phyloP scores from a whole-genome alignment of 1,140 invertebrate species.

The Latrodectus geometricus region DNA sequence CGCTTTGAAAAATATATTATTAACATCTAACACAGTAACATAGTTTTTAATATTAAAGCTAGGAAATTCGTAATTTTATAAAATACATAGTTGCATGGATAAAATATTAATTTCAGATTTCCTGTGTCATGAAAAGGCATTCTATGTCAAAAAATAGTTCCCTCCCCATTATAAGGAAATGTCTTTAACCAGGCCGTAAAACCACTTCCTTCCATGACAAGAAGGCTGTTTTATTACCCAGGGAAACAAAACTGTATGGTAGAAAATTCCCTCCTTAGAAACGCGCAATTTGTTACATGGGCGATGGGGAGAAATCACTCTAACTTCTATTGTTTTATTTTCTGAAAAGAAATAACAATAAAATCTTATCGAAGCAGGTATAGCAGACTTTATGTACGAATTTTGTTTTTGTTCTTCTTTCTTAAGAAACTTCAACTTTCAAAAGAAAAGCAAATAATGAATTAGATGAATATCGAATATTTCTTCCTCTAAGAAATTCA shows the following conservation, averaged over 20 bases:
- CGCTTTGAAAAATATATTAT: too few species aligned
- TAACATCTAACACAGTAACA: too few species aligned
- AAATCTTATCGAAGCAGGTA: constrained; percentile 8
- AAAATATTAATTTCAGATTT: too few species aligned
- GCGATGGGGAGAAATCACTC: not conserved
- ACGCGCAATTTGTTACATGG: constrained; percentile 10
- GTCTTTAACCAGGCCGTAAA: not conserved
- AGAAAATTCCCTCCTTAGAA: constrained; percentile 12
- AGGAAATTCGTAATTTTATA: too few species aligned
- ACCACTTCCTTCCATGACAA: not conserved
- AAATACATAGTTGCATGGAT: too few species aligned
- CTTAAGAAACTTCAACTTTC: not conserved
- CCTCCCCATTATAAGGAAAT: too few species aligned
- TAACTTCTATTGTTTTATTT: constrained; percentile 1
- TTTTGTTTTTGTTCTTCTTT: not conserved
- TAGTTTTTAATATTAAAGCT: too few species aligned
- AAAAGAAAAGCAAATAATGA: not conserved
- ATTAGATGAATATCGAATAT: not conserved
- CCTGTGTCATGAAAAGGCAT: too few species aligned
- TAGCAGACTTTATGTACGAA: not conserved
- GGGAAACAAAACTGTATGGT: not conserved
- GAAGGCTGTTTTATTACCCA: not conserved
- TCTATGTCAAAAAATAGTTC: too few species aligned
- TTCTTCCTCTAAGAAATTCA: not conserved
- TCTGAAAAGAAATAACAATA: not conserved